A percentile compares a stretch with the other conserved stretches of the same genome.
These are phyloP conservation scores for Halictus ligatus DNA, from an alignment of 2,888 invertebrate species.

Conservation along the genomic window DNA sequence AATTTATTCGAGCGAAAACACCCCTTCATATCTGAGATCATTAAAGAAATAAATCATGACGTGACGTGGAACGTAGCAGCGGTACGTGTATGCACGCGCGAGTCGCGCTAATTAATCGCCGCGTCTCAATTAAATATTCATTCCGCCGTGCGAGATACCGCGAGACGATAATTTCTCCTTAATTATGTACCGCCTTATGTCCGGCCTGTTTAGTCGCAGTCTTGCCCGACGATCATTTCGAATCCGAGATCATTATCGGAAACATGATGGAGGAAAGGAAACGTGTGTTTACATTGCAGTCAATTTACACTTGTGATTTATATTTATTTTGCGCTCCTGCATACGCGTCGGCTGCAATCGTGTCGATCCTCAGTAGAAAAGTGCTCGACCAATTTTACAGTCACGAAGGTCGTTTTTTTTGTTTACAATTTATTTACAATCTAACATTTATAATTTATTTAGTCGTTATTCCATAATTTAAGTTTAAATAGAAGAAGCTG, in stretches of 20 bases:
- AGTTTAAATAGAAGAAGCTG: too few relatives aligned
- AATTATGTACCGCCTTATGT: neutral
- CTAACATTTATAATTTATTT: conserved; percentile 24
- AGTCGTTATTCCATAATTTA: neutral
- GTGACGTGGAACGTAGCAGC: neutral
- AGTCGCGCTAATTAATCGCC: conserved; percentile 24
- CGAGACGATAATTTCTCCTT: neutral
- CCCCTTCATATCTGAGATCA: neutral
- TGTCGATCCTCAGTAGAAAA: conserved; percentile 18
- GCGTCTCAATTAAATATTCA: conserved; percentile 38
- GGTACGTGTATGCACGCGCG: neutral
- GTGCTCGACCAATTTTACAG: conserved; percentile 35
- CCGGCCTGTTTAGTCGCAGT: conserved; percentile 7
- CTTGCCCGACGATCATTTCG: conserved; percentile 7
- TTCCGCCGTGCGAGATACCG: neutral
- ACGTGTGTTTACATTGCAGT: neutral
- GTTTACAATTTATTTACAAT: conserved; percentile 14
- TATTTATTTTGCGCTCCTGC: conserved; percentile 50
- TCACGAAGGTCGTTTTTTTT: conserved; percentile 44
- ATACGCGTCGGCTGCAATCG: conserved; percentile 46
- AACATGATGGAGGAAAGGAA: neutral
- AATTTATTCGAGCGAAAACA: neutral
- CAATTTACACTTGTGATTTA: conserved; percentile 45
- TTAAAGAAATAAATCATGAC: neutral
- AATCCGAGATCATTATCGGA: conserved; percentile 21